phyloP scores from a whole-genome alignment of 2,888 invertebrate species.

The Xylota segnis region DNA sequence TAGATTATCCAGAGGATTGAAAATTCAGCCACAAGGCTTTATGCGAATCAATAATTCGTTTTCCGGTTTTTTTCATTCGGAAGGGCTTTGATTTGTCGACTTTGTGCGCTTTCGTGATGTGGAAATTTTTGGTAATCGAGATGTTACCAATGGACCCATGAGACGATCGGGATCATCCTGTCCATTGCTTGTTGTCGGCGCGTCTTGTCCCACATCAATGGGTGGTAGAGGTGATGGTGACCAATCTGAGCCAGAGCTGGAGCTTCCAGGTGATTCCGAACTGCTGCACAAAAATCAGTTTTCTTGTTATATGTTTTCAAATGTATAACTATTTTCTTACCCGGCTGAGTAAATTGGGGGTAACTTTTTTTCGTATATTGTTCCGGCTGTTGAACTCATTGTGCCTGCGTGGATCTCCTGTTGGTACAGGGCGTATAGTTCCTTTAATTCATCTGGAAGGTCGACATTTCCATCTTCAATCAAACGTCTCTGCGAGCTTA shows the following conservation, averaged over 20 bases:
- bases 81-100: constrained; percentile 73
- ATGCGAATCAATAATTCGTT: constrained; percentile 28
- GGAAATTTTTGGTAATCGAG: constrained; percentile 81
- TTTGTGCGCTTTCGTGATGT: constrained; percentile 77
- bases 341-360: constrained; percentile 84
- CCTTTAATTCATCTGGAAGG: constrained; percentile 90
- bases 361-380: constrained; percentile 83
- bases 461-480: constrained; percentile 91
- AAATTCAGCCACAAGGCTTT: constrained; percentile 10
- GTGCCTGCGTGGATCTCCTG: constrained; percentile 94
- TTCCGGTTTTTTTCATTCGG: constrained; percentile 63
- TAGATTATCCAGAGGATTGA: constrained; percentile 1
- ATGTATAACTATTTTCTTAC: constrained; percentile 79
- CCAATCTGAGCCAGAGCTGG: constrained; percentile 84
- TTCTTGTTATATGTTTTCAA: background rate
- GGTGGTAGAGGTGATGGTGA: constrained; percentile 83
- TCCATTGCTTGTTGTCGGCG: background rate
- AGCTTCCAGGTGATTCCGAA: constrained; percentile 83
- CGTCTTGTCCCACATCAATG: constrained; percentile 78
- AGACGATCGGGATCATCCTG: constrained; percentile 79
- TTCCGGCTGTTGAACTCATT: constrained; percentile 80
- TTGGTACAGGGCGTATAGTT: constrained; percentile 92
- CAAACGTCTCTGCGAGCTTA: constrained; percentile 93
- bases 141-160: constrained; percentile 83
- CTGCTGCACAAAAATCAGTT: constrained; percentile 74